Evolutionary conservation across 2,888 invertebrate genomes (phyloP).

Genomic region (Dusona sp.): DNA sequence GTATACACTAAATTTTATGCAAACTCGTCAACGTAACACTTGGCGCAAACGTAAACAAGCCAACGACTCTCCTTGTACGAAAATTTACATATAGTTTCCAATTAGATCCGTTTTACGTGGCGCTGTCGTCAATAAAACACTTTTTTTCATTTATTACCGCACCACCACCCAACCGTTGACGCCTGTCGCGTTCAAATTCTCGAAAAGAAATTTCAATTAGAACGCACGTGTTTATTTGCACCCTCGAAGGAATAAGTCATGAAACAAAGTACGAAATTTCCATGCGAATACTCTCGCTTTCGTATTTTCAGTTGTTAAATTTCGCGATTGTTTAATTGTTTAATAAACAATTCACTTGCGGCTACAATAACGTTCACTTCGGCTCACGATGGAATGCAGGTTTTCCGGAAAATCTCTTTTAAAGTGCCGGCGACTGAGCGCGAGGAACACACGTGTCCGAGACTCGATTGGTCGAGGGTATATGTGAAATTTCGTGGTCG

Average conservation of each 20-base stretch:
- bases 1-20: background rate
- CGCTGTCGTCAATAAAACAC: constrained; percentile 39
- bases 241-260: background rate
- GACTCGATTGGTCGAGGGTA: background rate
- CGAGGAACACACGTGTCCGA: constrained; percentile 23
- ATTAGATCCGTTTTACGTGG: constrained; percentile 38
- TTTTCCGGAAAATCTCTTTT: constrained; percentile 3
- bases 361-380: constrained; percentile 1
- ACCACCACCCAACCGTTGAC: constrained; percentile 53
- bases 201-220: background rate
- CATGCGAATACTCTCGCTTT: background rate
- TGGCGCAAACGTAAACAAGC: background rate
- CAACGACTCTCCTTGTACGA: background rate
- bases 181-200: constrained; percentile 10
- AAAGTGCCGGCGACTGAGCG: constrained; percentile 2
- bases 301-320: background rate
- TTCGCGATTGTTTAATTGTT: background rate
- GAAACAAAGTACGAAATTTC: background rate
- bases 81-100: constrained; percentile 37
- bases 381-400: background rate
- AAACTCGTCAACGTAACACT: background rate
- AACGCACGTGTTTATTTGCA: background rate
- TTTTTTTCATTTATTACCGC: constrained; percentile 14
- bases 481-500: background rate
- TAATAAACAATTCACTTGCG: constrained; percentile 8